These are phyloP conservation scores for Limosa lapponica DNA, from an alignment of 2,797 vertebrate genomes.

Conservation along the genomic window DNA sequence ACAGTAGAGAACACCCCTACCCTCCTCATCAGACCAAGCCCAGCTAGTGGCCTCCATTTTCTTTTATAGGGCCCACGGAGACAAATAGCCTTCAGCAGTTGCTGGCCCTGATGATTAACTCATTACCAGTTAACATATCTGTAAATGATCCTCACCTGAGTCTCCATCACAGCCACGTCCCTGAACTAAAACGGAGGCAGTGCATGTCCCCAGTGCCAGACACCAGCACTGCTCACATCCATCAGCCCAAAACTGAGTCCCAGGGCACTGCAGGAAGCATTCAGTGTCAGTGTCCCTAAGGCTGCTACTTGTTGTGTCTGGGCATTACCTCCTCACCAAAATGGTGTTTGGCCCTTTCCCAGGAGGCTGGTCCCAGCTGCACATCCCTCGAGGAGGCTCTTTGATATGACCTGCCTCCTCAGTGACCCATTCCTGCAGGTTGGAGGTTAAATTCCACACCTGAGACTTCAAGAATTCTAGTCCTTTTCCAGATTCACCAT, in stretches of 20 bases:
- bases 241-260: background rate
- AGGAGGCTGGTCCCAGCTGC: background rate
- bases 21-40: background rate
- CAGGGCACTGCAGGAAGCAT: rapidly evolving
- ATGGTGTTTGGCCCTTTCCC: background rate
- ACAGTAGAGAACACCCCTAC: rapidly evolving
- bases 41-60: rapidly evolving
- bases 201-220: background rate
- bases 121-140: background rate
- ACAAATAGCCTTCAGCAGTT: background rate
- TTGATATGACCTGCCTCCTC: background rate
- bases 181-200: background rate
- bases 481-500: background rate
- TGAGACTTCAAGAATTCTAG: background rate
- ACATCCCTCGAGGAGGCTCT: background rate
- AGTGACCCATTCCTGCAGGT: background rate
- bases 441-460: background rate
- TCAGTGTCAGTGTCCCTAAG: rapidly evolving
- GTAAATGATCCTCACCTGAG: background rate
- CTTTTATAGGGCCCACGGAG: background rate
- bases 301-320: background rate
- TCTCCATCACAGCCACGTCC: background rate
- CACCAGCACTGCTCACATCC: background rate
- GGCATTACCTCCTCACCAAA: background rate
- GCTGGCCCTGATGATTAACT: background rate